Conservation (phyloP, 2,113 vertebrate species). For the Podilymbus podiceps region DNA sequence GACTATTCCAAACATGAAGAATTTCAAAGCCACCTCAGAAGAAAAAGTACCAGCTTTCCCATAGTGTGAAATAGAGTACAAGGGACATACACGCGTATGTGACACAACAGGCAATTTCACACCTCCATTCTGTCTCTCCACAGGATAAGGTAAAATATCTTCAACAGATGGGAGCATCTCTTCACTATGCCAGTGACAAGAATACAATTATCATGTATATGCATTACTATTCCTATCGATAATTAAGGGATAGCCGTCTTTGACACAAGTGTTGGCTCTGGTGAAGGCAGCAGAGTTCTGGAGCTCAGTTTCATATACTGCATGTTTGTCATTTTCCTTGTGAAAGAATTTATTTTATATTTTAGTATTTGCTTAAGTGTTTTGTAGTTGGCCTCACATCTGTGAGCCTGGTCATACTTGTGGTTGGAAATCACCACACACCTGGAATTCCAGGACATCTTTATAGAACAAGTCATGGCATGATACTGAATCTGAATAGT, state of each 20-base stretch:
- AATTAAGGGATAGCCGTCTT: not conserved
- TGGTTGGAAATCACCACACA: not conserved
- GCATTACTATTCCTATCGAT: not conserved
- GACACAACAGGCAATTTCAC: not conserved
- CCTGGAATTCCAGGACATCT: not conserved
- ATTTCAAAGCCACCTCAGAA: not conserved
- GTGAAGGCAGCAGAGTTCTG: not conserved
- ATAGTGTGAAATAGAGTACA: not conserved
- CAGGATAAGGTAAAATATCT: not conserved
- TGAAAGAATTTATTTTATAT: not conserved
- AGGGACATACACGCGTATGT: fast-evolving
- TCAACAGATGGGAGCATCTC: not conserved
- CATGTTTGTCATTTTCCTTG: not conserved
- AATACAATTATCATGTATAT: not conserved
- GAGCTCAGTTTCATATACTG: not conserved
- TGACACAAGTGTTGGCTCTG: not conserved
- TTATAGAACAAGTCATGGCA: not conserved
- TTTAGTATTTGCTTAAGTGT: not conserved
- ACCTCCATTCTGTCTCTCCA: not conserved
- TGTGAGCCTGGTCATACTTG: not conserved
- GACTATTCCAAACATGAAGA: not conserved
- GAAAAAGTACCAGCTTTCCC: not conserved
- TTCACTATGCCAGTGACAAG: not conserved
- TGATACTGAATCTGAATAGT: not conserved
- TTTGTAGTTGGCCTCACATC: not conserved